These are phyloP conservation scores for Copidosoma floridanum DNA, from an alignment of 1,140 invertebrate species.

Conservation along the genomic window DNA sequence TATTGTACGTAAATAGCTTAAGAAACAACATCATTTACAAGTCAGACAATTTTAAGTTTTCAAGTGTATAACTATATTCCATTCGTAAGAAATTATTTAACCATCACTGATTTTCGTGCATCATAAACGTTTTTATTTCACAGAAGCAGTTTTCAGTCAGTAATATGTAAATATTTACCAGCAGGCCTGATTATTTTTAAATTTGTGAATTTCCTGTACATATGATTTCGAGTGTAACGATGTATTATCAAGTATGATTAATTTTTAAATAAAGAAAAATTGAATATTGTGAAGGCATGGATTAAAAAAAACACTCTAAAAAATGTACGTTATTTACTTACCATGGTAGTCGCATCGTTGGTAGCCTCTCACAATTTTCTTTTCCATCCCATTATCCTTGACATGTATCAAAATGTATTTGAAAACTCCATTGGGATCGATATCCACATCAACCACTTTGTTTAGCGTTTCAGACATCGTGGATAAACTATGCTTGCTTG, in stretches of 20 bases:
- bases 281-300: too few relatives aligned
- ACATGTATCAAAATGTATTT: slow-evolving; percentile 87
- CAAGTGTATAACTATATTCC: too few relatives aligned
- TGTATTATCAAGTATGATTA: slow-evolving; percentile 7
- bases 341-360: slow-evolving; percentile 69
- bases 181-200: slow-evolving; percentile 9
- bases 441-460: slow-evolving; percentile 72
- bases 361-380: slow-evolving; percentile 76
- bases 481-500: neutral
- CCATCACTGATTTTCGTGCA: too few relatives aligned
- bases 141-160: too few relatives aligned
- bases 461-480: slow-evolving; percentile 50
- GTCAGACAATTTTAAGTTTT: too few relatives aligned
- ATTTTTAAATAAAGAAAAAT: slow-evolving; percentile 21
- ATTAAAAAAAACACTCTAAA: neutral
- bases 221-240: slow-evolving; percentile 11
- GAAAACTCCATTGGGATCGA: slow-evolving; percentile 76
- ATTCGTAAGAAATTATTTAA: too few relatives aligned
- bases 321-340: too few relatives aligned
- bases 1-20: slow-evolving; percentile 6
- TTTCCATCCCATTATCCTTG: slow-evolving; percentile 52
- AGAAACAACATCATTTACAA: neutral
- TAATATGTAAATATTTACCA: too few relatives aligned
- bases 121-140: too few relatives aligned
- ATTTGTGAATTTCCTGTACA: slow-evolving; percentile 12